Conservation (phyloP, 2,797 vertebrate genomes). For the Nasua narica region DNA sequence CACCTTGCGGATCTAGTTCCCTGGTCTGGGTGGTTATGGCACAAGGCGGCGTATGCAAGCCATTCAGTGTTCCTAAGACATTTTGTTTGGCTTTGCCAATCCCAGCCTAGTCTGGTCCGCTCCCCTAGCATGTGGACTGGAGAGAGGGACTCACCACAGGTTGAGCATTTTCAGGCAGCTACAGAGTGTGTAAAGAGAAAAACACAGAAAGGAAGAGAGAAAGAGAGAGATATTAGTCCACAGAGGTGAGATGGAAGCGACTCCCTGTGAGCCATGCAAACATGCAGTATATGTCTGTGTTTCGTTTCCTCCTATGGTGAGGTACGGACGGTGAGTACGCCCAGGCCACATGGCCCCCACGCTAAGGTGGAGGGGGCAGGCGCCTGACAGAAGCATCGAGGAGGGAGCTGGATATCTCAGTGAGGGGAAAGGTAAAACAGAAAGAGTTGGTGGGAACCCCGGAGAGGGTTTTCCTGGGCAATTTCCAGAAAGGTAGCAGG, state of each 20-base stretch:
- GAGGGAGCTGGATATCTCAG: not conserved
- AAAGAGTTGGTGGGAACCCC: not conserved
- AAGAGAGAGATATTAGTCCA: constrained; percentile 95
- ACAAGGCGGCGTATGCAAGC: constrained; percentile 72
- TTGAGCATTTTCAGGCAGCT: constrained; percentile 99
- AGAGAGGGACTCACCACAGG: constrained; percentile 99
- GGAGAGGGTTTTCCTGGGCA: not conserved
- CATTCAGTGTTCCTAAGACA: constrained; percentile 53
- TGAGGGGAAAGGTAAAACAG: not conserved
- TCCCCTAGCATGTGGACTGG: constrained; percentile 93
- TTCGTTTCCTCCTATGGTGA: constrained; percentile 68
- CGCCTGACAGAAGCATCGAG: not conserved
- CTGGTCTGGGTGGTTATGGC: constrained; percentile 63
- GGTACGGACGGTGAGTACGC: not conserved
- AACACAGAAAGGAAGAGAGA: constrained; percentile 90
- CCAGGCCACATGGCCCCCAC: not conserved
- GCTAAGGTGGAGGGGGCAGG: not conserved
- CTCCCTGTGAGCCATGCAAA: constrained; percentile 89
- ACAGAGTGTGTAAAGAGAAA: constrained; percentile 96
- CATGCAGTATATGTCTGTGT: constrained; percentile 83
- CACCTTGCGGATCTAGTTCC: constrained; percentile 53
- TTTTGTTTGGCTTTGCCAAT: constrained; percentile 77
- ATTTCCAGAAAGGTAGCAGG: not conserved
- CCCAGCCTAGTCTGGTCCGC: constrained; percentile 92
- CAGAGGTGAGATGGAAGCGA: constrained; percentile 89